phyloP scores from a whole-genome alignment of 2,888 invertebrate species.

The Lamellibrachia columna region DNA sequence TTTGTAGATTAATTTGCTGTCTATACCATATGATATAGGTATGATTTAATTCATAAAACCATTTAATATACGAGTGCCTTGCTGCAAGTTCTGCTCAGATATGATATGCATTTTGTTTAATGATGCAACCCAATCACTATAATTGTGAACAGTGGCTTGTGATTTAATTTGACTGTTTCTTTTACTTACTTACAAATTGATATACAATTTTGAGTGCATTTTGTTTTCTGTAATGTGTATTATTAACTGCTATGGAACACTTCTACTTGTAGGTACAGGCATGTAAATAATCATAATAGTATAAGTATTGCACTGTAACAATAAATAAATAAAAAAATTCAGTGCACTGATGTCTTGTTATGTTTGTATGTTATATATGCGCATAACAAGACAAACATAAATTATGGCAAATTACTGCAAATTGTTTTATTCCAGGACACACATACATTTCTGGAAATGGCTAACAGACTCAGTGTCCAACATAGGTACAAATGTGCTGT shows the following conservation, averaged over 20 bases:
- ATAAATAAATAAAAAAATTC: not conserved
- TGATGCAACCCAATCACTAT: not conserved
- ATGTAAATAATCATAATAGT: not conserved
- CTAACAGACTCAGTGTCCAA: not conserved
- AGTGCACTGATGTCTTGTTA: not conserved
- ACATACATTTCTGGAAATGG: not conserved
- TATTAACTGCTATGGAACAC: not conserved
- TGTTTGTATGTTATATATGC: not conserved
- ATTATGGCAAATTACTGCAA: not conserved
- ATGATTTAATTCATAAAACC: not conserved
- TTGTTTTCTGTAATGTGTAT: not conserved
- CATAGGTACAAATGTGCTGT: not conserved
- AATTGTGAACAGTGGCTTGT: not conserved
- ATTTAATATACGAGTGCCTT: not conserved
- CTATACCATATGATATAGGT: not conserved
- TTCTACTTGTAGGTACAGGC: not conserved
- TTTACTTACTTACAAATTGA: not conserved
- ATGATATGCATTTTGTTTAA: not conserved
- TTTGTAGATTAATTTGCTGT: not conserved
- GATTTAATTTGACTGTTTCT: not conserved
- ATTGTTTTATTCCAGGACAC: not conserved
- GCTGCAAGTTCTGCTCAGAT: not conserved
- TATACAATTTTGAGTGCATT: not conserved
- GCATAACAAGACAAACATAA: not conserved
- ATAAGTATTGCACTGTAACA: slow-evolving; percentile 6